phyloP scores from a whole-genome alignment of 2,888 invertebrate genomes.

The Philereme vetulata region DNA sequence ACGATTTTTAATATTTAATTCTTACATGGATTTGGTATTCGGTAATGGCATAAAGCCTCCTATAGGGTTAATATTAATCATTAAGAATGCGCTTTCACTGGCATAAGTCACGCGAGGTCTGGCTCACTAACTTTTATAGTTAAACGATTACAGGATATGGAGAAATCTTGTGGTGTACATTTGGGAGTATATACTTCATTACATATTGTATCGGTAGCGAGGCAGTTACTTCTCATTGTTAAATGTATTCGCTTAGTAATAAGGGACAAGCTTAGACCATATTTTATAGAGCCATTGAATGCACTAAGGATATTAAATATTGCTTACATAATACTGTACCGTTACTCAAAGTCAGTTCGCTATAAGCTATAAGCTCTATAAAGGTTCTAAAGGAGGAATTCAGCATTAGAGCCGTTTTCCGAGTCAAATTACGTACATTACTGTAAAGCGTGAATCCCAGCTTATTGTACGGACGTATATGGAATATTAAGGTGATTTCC shows the following conservation, averaged over 20 bases:
- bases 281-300: constrained; percentile 22
- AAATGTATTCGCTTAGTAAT: constrained; percentile 3
- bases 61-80: constrained; percentile 65
- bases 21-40: constrained; percentile 48
- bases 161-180: constrained; percentile 37
- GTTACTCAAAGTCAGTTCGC: constrained; percentile 18
- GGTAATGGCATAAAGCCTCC: constrained; percentile 50
- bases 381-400: constrained; percentile 32
- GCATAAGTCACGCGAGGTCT: constrained; percentile 66
- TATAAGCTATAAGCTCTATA: constrained; percentile 23
- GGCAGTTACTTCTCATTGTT: constrained; percentile 3
- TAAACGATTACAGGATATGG: constrained; percentile 44
- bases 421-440: constrained; percentile 62
- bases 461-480: constrained; percentile 69
- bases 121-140: constrained; percentile 50
- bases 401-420: constrained; percentile 43
- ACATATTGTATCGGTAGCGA: constrained; percentile 1
- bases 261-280: constrained; percentile 8
- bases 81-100: constrained; percentile 68
- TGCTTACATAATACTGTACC: constrained; percentile 21
- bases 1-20: constrained; percentile 62
- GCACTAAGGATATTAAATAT: constrained; percentile 19
- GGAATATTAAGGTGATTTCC: constrained; percentile 58
- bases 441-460: constrained; percentile 61
- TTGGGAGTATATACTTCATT: constrained; percentile 13